phyloP scores from a whole-genome alignment of 2,797 vertebrate genomes.

The Cetoscarus ocellatus region DNA sequence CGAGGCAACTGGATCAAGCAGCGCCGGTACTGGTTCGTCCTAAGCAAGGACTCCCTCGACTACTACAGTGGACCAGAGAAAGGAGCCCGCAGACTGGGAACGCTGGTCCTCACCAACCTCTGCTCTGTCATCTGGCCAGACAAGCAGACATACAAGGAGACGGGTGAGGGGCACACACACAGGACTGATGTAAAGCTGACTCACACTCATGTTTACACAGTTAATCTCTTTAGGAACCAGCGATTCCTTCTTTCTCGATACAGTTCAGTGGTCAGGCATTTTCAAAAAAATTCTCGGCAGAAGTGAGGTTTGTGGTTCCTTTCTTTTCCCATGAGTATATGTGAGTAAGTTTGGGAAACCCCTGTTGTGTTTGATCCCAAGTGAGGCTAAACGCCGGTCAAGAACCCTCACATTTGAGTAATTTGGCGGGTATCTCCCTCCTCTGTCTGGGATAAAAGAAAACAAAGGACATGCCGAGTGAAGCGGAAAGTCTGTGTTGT shows the following conservation, averaged over 20 bases:
- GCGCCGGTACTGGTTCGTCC: constrained; percentile 95
- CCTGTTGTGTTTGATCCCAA: constrained; percentile 49
- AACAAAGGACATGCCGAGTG: constrained; percentile 39
- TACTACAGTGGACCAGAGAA: constrained; percentile 92
- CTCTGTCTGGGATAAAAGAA: constrained; percentile 43
- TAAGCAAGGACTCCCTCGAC: constrained; percentile 94
- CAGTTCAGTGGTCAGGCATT: constrained; percentile 26
- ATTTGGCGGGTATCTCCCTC: constrained; percentile 46
- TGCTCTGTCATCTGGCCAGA: constrained; percentile 95
- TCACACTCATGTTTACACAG: constrained; percentile 19
- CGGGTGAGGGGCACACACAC: constrained; percentile 82
- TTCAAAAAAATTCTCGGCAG: constrained; percentile 29
- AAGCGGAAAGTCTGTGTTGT: constrained; percentile 29
- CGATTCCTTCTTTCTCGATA: constrained; percentile 20
- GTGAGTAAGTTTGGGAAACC: constrained; percentile 70
- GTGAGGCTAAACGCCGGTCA: constrained; percentile 31
- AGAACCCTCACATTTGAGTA: constrained; percentile 49
- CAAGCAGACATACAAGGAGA: constrained; percentile 94
- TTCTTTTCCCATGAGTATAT: constrained; percentile 43
- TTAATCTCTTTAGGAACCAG: constrained; percentile 25
- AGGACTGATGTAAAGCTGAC: constrained; percentile 17
- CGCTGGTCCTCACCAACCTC: constrained; percentile 94
- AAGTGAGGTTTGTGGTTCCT: constrained; percentile 45
- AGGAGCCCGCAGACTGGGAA: constrained; percentile 89
- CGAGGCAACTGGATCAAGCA: constrained; percentile 92